Conservation (phyloP, 1,140 invertebrate species). For the Bombus turneri region DNA sequence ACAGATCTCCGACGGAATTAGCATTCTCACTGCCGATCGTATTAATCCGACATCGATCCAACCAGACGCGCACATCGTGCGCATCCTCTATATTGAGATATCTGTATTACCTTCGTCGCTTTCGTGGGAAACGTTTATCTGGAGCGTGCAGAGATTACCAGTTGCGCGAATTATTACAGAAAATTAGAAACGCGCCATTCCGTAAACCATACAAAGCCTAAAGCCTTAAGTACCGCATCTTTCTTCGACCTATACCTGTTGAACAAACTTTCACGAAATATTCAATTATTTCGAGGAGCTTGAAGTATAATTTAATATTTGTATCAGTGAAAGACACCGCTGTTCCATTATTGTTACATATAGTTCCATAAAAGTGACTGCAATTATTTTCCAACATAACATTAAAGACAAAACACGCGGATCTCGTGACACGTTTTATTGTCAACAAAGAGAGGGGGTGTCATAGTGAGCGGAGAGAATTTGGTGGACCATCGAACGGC, state of each 20-base stretch:
- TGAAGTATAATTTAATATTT: background rate
- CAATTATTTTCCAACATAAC: background rate
- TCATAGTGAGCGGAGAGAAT: constrained; percentile 15
- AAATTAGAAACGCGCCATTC: constrained; percentile 21
- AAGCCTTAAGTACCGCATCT: background rate
- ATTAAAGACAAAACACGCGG: background rate
- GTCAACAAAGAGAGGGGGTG: background rate
- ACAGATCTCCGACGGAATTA: constrained; percentile 47
- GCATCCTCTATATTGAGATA: constrained; percentile 36
- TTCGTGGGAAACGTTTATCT: constrained; percentile 36
- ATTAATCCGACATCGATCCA: constrained; percentile 52
- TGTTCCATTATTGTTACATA: background rate
- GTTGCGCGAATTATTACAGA: constrained; percentile 30
- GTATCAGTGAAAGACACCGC: background rate
- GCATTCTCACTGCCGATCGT: constrained; percentile 39
- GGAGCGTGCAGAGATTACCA: constrained; percentile 17
- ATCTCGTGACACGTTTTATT: background rate
- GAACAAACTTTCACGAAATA: background rate
- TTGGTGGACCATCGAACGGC: constrained; percentile 50
- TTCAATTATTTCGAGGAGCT: background rate
- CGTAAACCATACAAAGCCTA: background rate
- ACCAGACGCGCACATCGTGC: background rate
- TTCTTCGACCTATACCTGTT: background rate
- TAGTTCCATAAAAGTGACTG: background rate
- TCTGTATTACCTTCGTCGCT: constrained; percentile 44